phyloP scores from a whole-genome alignment of 2,113 vertebrate genomes.

The Sylvia atricapilla region DNA sequence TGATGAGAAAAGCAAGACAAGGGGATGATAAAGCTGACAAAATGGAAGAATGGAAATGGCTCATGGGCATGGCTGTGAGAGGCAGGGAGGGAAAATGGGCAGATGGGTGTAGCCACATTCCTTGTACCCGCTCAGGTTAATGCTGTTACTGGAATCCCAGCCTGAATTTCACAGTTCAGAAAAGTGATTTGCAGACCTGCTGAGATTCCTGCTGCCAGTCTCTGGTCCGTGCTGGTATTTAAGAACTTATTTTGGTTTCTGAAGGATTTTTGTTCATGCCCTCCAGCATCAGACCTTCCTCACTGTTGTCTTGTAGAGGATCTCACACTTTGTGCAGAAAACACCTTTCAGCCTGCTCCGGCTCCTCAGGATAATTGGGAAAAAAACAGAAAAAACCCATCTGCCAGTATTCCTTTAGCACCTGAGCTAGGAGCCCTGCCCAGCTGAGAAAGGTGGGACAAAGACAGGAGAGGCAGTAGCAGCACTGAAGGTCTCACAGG shows the following conservation, averaged over 20 bases:
- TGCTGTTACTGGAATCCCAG: not conserved
- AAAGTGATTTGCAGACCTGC: not conserved
- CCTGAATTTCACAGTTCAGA: not conserved
- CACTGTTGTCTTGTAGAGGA: not conserved
- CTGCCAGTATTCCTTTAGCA: not conserved
- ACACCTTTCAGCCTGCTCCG: not conserved
- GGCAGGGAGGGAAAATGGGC: not conserved
- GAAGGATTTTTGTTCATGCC: not conserved
- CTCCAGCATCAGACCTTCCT: not conserved
- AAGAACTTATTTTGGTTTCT: not conserved
- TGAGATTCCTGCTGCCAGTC: not conserved
- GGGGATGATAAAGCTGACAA: not conserved
- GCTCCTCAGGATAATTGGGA: not conserved
- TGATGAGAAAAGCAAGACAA: not conserved
- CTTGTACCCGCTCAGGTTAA: not conserved
- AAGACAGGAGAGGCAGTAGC: not conserved
- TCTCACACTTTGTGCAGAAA: not conserved
- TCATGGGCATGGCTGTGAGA: not conserved
- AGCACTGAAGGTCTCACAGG: not conserved
- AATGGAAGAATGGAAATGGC: not conserved
- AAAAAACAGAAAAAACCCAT: not conserved
- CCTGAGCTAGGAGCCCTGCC: not conserved
- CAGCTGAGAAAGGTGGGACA: not conserved
- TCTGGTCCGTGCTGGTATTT: not conserved
- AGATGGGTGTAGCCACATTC: conserved; percentile 15